phyloP scores from a whole-genome alignment of 2,113 vertebrate genomes.

The Sclerurus mexicanus region DNA sequence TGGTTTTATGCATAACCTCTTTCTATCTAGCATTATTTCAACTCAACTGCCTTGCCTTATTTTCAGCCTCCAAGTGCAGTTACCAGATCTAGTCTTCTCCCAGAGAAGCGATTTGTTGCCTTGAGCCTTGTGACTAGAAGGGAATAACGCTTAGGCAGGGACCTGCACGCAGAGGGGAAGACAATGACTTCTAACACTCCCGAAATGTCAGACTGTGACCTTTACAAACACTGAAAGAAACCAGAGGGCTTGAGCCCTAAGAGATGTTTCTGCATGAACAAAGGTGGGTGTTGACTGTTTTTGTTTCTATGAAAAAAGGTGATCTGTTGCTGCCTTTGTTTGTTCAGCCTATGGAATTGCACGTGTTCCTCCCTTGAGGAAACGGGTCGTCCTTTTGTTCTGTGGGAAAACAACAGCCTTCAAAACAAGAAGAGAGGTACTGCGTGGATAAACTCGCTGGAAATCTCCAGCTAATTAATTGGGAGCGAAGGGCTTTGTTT shows the following conservation, averaged over 20 bases:
- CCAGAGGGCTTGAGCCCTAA: neutral
- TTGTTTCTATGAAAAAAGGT: neutral
- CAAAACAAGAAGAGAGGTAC: neutral
- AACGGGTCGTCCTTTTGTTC: neutral
- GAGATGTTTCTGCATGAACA: neutral
- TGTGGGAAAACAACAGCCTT: neutral
- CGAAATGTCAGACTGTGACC: neutral
- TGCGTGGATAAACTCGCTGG: neutral
- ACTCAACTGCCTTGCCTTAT: neutral
- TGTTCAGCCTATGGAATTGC: neutral
- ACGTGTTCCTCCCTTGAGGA: neutral
- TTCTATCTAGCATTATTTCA: neutral
- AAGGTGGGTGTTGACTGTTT: neutral
- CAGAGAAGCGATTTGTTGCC: neutral
- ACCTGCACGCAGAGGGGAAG: neutral
- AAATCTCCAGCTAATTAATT: fast-evolving
- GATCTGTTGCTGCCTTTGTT: neutral
- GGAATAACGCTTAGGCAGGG: neutral
- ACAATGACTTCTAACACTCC: neutral
- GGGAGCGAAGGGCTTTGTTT: neutral
- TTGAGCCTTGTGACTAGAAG: neutral
- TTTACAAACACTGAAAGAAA: neutral
- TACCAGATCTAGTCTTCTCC: neutral
- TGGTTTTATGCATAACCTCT: neutral
- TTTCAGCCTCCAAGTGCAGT: neutral